Conservation (phyloP, 2,113 vertebrate genomes). For the Myiopsitta monachus region DNA sequence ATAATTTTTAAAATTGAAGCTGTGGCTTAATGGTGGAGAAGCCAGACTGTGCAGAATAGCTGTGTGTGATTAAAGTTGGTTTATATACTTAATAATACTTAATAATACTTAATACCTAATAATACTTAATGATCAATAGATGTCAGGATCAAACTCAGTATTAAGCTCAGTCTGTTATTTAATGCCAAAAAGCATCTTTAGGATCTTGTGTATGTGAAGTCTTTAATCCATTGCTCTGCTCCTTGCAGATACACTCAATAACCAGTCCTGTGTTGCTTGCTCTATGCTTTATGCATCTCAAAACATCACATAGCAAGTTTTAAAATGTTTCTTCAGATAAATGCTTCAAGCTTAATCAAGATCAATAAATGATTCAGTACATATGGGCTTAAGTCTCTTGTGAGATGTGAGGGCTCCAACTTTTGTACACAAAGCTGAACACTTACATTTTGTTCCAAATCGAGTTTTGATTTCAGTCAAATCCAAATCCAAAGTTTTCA, state of each 20-base stretch:
- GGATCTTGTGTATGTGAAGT: neutral
- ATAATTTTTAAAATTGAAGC: neutral
- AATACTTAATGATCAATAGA: neutral
- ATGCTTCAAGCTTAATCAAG: constrained; percentile 5
- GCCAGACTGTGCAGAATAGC: neutral
- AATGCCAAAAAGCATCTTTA: neutral
- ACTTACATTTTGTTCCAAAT: constrained; percentile 41
- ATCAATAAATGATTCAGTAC: constrained; percentile 1
- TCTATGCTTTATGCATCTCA: neutral
- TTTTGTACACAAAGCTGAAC: constrained; percentile 36
- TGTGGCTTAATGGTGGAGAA: neutral
- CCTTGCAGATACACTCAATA: neutral
- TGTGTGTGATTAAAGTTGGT: neutral
- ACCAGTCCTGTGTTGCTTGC: neutral
- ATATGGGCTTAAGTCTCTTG: constrained; percentile 14
- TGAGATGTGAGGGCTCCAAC: constrained; percentile 10
- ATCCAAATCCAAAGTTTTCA: constrained; percentile 24
- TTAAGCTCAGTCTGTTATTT: neutral
- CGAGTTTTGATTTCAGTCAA: constrained; percentile 49
- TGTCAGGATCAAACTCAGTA: neutral
- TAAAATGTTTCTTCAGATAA: neutral
- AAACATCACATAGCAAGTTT: neutral
- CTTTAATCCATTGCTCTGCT: neutral
- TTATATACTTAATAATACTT: neutral
- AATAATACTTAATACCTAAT: too few relatives aligned